Percentiles rank a stretch among this genome's conserved stretches.
Conservation (phyloP, 2,113 vertebrate species). For the Stigmatopora argus region DNA sequence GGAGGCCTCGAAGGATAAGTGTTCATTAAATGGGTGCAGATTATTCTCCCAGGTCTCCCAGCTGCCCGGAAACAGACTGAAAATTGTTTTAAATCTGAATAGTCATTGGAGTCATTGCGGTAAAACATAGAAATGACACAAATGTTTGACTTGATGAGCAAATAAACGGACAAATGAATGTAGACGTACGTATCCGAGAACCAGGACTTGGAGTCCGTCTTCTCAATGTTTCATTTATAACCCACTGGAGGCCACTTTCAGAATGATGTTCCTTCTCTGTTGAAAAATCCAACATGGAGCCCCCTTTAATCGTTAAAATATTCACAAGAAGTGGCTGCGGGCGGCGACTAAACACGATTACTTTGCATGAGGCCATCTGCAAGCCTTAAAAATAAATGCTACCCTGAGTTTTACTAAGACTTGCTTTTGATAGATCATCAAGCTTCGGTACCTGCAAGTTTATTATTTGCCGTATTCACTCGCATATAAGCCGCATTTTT, state of each 20-base stretch:
- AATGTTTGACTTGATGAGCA: neutral
- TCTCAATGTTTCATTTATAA: neutral
- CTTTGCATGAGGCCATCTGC: neutral
- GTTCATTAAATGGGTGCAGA: slow-evolving; percentile 9
- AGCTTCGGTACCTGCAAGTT: neutral
- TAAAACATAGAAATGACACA: neutral
- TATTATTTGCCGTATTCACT: neutral
- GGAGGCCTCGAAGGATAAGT: neutral
- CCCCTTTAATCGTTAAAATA: neutral
- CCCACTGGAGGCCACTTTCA: slow-evolving; percentile 14
- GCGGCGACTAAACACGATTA: neutral
- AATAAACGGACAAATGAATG: slow-evolving; percentile 3
- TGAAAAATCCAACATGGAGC: slow-evolving; percentile 1
- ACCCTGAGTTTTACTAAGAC: neutral
- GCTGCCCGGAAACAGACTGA: neutral
- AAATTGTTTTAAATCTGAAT: neutral
- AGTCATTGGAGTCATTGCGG: neutral
- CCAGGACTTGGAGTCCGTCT: neutral
- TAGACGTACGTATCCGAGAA: neutral
- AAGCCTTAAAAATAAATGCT: neutral
- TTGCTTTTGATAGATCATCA: neutral
- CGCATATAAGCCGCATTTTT: too few species aligned
- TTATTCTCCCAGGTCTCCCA: neutral
- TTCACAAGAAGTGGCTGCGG: neutral
- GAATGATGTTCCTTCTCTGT: neutral